Base-by-base conservation (phyloP, 2,888 invertebrate genomes). In the Cordilura impudica region DNA sequence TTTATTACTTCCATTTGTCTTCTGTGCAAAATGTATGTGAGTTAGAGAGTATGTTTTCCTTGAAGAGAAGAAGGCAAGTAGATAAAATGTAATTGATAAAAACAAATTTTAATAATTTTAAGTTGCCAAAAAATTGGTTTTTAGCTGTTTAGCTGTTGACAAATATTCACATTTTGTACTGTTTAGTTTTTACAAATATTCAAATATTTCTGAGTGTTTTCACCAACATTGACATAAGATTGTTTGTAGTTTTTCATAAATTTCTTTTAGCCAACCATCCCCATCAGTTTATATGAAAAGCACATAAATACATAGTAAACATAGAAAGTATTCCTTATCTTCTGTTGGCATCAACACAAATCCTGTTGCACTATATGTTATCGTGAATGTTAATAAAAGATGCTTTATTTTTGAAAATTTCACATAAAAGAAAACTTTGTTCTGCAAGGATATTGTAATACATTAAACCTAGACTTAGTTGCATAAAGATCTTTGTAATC, bases 1-100 rank as follows among this genome's bases (percentile, higher is more conserved):
- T 69, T 75, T 75, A 69, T 69, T 69, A 69, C 69, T 49, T 39
- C 14, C 54, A 75, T 69, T 51, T 61, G 54, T 74, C 67, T 67
- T 61, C 61, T 39, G 12, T n/a, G 35, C n/a, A 2, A 16, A 51
- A 23, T 58, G 8, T 26, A 26, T 26, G 23, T 23, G 23, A 51
- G 16, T 1, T 47, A 10, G 43, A n/a, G 1, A 35, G 16, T 39
- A 14, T 45, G 21, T 43, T 2, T 14, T 10, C 26, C 7, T 29
- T 8, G 12, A 31, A 12, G 31, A 31, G 31, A 31, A 31, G 31
- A 2, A 31, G 8, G 31, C 31, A 8, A 31, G n/a, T n/a, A n/a
- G n/a, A n/a, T n/a, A n/a, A n/a, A n/a, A n/a, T n/a, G n/a, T n/a
- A n/a, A n/a, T n/a, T n/a, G n/a, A n/a, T n/a, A n/a, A n/a, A n/a